Conservation (phyloP, 2,113 vertebrate species). For the Verasper variegatus region DNA sequence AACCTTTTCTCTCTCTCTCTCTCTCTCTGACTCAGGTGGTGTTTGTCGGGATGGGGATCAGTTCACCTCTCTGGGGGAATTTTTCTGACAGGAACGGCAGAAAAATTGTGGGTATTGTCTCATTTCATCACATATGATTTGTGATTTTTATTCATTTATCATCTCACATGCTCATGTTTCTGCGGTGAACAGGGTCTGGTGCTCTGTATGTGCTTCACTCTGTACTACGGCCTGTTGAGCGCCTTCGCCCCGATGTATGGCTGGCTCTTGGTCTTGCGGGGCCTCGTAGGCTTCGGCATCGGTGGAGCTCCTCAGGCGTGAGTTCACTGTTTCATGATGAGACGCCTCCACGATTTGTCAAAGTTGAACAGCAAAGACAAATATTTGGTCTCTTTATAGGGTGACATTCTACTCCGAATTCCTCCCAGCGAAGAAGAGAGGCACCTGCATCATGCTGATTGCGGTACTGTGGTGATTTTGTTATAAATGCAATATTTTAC, state of each 20-base stretch:
- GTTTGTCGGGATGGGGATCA: conserved; percentile 94
- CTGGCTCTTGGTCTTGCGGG: conserved; percentile 90
- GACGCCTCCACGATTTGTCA: background rate
- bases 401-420: conserved; percentile 93
- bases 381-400: conserved; percentile 67
- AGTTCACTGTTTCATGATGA: conserved; percentile 67
- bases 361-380: background rate
- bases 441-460: conserved; percentile 88
- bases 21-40: conserved; percentile 83
- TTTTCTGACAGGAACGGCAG: conserved; percentile 93
- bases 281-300: conserved; percentile 90
- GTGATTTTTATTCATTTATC: background rate
- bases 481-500: background rate
- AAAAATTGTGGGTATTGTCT: conserved; percentile 87
- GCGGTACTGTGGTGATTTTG: conserved; percentile 79
- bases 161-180: conserved; percentile 37
- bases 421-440: conserved; percentile 91
- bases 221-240: conserved; percentile 90
- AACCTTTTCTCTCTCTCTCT: no score
- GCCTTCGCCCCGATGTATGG: conserved; percentile 88
- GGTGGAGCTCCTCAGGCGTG: conserved; percentile 93
- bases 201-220: conserved; percentile 86
- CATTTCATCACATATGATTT: background rate
- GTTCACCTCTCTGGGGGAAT: conserved; percentile 93
- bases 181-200: conserved; percentile 75